Percentiles rank a stretch among this genome's conserved stretches.
These are phyloP conservation scores for Anguilla megastoma DNA, from an alignment of 2,797 vertebrate species.

Conservation along the genomic window DNA sequence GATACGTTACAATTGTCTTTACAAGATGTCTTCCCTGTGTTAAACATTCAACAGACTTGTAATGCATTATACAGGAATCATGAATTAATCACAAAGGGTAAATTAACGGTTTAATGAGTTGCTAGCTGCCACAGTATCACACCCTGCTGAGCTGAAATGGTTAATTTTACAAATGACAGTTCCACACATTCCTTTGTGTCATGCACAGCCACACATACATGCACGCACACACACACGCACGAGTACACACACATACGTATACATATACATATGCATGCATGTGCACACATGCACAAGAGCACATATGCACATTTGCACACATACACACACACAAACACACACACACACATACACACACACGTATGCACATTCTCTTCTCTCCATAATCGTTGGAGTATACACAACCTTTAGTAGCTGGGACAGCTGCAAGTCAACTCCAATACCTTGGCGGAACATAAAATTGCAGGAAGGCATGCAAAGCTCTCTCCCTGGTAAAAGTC, in stretches of 20 bases:
- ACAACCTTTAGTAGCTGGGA: neutral
- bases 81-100: slow-evolving; percentile 54
- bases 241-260: too few species aligned
- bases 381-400: neutral
- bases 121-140: slow-evolving; percentile 48
- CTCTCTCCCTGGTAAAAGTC: neutral
- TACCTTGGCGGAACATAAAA: neutral
- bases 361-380: slow-evolving; percentile 13
- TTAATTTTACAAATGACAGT: neutral
- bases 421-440: neutral
- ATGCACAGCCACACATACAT: too few species aligned
- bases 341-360: neutral
- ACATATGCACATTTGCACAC: too few species aligned
- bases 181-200: too few species aligned
- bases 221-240: too few species aligned
- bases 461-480: neutral
- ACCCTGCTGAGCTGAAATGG: slow-evolving; percentile 42
- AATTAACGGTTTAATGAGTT: slow-evolving; percentile 49
- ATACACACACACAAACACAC: neutral
- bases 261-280: too few species aligned
- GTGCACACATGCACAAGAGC: too few species aligned
- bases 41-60: slow-evolving; percentile 67
- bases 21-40: slow-evolving; percentile 54
- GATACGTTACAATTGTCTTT: slow-evolving; percentile 33
- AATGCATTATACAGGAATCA: neutral